Conservation (phyloP, 1,140 invertebrate species). For the Pentalonia nigronervosa region DNA sequence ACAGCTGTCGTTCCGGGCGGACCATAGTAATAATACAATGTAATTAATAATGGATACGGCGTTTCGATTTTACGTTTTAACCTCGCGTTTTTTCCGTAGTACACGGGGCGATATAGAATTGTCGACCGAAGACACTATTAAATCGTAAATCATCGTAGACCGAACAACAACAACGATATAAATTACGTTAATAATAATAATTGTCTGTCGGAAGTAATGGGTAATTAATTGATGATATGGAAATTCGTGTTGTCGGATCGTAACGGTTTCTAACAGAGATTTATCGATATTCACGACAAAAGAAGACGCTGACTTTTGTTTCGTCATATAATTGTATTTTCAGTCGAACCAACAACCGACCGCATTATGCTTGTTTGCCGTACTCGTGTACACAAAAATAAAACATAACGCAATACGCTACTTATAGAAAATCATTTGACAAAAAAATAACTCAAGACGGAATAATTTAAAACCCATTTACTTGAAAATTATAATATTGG, state of each 20-base stretch:
- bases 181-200: neutral
- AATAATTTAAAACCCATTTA: too few relatives aligned
- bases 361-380: neutral
- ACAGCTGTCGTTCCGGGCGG: neutral
- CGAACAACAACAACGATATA: neutral
- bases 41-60: neutral
- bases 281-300: neutral
- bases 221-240: neutral
- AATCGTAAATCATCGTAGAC: neutral
- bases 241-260: neutral
- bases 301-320: neutral
- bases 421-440: too few relatives aligned
- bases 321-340: neutral
- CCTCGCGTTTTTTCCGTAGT: neutral
- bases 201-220: neutral
- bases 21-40: neutral
- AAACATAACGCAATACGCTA: too few relatives aligned
- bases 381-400: neutral
- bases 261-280: neutral
- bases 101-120: neutral
- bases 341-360: neutral
- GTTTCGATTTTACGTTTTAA: neutral
- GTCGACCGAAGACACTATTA: neutral
- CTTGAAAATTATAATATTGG: too few relatives aligned
- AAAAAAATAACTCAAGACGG: too few relatives aligned